Conservation (phyloP, 2,113 vertebrate genomes). For the Melanerpes aurifrons region DNA sequence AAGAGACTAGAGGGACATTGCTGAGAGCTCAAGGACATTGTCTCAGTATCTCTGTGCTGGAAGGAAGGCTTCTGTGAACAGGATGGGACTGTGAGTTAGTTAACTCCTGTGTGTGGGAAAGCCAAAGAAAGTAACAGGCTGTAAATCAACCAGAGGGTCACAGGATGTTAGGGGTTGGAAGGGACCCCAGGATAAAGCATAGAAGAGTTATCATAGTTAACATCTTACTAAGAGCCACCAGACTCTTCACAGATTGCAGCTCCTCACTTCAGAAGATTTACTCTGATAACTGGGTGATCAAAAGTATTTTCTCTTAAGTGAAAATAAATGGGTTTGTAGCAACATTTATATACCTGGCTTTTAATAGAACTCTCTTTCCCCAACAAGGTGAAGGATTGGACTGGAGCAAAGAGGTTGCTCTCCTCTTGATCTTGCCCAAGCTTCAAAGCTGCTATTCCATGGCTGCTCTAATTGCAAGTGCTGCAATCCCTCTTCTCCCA, state of each 20-base stretch:
- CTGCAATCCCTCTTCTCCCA: constrained; percentile 21
- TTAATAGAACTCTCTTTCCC: constrained; percentile 20
- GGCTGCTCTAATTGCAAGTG: constrained; percentile 27
- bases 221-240: background rate
- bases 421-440: constrained; percentile 19
- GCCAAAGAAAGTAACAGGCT: background rate
- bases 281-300: background rate
- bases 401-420: background rate
- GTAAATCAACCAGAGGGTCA: background rate
- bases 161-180: too few relatives aligned
- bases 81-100: background rate
- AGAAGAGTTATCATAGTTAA: background rate
- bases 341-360: constrained; percentile 5
- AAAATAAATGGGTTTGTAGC: background rate
- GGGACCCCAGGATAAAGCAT: background rate
- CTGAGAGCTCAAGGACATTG: background rate
- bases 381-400: background rate
- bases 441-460: constrained; percentile 32
- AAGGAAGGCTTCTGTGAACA: background rate
- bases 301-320: background rate
- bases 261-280: background rate
- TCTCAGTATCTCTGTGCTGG: background rate
- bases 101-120: background rate
- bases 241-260: background rate
- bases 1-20: background rate